Base-by-base conservation (phyloP, 2,888 invertebrate species). In the Caenorhabditis sp. region DNA sequence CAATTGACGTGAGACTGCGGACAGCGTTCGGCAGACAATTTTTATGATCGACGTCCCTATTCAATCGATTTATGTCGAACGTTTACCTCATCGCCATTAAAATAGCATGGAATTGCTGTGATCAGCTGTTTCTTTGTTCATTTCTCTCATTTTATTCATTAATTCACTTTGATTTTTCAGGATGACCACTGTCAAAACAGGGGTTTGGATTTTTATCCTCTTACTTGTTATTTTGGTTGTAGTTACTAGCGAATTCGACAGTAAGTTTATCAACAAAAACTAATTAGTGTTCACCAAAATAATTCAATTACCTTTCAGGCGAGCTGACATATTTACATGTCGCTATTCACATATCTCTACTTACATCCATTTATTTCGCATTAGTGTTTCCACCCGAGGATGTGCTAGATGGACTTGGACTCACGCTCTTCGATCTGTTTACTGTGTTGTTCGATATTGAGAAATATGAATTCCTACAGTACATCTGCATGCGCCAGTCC, bases 361-460 rank as follows among this genome's bases (percentile, higher is more conserved):
- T 76, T 0, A 53, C 67, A 20, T 37, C 40, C 1, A 22, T 55
- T 4, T 32, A 67, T 20, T 76, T 53, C 40, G 67, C 40, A 22
- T 35, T 76, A 22, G 53, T 55, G 37, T 44, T 51, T 44, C 67
- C 76, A 24, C 67, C 67, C 28, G 74, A 76, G 6, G 76, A 61
- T 15, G 20, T 67, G 8, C 37, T 67, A 11, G 76, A 76, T 20
- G 76, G 67, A 9, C 32, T 67, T 13, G 76, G 76, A 4, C 37
- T 76, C 13, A 67, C 76, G 1, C 35, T 76, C 11, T 76, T 44
- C n/a, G 60, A 67, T 13, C 15, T 76, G n/a, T 76, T 76, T 40
- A 13, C 53, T 1, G 15, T 67, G 5, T 3, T 76, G 9, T 67
- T 53, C 6, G 22, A 53, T 11, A 22, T 37, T 0, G 28, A 35